Evolutionary conservation across 2,113 vertebrate genomes (phyloP), one percentile per base, ranked within the genome.

Genomic region (Oophaga pumilio): DNA sequence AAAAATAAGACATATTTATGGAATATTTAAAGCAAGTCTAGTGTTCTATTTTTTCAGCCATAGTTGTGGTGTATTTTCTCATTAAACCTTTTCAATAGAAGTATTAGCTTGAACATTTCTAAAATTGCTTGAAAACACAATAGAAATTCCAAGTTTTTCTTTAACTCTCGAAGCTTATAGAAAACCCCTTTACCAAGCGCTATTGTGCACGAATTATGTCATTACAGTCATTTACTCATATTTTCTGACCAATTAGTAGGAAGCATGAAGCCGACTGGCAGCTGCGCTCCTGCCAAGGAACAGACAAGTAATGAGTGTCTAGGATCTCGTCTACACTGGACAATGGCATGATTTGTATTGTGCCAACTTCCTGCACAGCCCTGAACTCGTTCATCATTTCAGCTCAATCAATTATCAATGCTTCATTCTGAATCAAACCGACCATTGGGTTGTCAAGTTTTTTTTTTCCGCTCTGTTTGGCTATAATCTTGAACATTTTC

Each of bases 331-430:
- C 56, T 59, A 62, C 20, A 20, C 60, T n/a, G 59, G 59, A 82
- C 79, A 82, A 82, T 82, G 79, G 33, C 79, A 64, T 64, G 18
- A 82, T 66, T 82, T 82, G 60, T 82, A 22, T n/a, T 49, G 59
- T 82, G 28, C 26, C 60, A 64, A 49, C 60, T 64, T 64, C 8
- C 56, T 81, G 76, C 76, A 81, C 53, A 62, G 20, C 64, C 20
- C 18, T 33, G 6, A 56, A 57, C 52, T 17, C 59, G 52, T 60
- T 80, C 53, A 28, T 33, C 53, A 18, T 59, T 33, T 60, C 28
- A 13, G 6, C 76, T 28, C 26, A 57, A 80, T 28, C n/a, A 59
- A 59, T 28, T 59, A 59, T 57, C 52, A 79, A 56, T 53, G 50
- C 50, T 79, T 79, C n/a, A 26, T 79, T 17, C 59, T 59, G 59